These are phyloP conservation scores for Crypturellus undulatus DNA, from an alignment of 2,113 vertebrate species.

Conservation along the genomic window DNA sequence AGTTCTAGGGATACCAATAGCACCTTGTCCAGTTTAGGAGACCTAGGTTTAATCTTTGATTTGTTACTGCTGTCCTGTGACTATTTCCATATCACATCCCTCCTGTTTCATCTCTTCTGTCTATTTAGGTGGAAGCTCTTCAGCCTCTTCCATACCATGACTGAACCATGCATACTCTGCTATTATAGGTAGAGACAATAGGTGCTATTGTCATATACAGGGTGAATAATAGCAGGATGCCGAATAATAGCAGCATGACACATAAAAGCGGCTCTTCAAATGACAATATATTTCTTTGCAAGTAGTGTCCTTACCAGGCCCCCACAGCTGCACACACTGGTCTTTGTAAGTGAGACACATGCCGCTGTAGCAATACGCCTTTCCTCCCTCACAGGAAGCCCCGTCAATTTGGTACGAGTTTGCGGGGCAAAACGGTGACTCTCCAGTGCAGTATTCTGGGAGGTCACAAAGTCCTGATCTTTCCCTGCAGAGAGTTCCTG, in stretches of 20 bases:
- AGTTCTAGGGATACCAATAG: background rate
- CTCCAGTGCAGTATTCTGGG: constrained; percentile 91
- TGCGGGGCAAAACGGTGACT: constrained; percentile 88
- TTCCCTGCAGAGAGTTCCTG: constrained; percentile 86
- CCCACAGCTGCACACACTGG: constrained; percentile 94
- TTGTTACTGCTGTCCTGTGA: background rate
- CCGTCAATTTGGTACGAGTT: constrained; percentile 94
- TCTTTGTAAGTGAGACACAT: constrained; percentile 94
- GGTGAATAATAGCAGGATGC: background rate
- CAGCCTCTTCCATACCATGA: background rate
- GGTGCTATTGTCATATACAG: background rate
- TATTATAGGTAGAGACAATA: background rate
- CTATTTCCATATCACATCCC: background rate
- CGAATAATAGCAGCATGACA: background rate
- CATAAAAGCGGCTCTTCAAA: background rate
- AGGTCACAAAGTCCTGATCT: constrained; percentile 89
- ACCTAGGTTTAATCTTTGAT: background rate
- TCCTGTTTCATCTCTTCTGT: background rate
- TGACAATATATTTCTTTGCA: background rate
- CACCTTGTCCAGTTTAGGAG: too few species aligned
- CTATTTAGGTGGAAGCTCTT: background rate
- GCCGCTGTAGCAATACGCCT: constrained; percentile 95
- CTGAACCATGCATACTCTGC: background rate
- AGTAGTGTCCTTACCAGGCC: constrained; percentile 77
- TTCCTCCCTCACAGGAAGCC: constrained; percentile 79